A percentile compares a stretch with the other conserved stretches of the same genome.
Evolutionary conservation across 2,113 vertebrate species (phyloP).

Genomic region (Ceuthmochares aereus): DNA sequence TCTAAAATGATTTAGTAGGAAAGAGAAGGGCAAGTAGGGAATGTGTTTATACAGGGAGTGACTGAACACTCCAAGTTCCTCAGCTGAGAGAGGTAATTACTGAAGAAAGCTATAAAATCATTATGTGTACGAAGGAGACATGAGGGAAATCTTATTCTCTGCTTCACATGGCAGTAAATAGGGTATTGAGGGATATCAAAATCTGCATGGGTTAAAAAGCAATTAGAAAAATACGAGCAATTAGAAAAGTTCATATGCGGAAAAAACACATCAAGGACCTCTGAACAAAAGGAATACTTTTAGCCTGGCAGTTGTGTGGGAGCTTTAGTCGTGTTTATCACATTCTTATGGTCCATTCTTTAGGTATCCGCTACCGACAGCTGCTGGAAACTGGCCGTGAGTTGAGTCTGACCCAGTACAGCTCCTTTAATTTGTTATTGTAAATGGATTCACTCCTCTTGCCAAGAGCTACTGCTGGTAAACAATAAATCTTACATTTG

Average conservation of each 20-base stretch:
- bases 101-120: background rate
- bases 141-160: background rate
- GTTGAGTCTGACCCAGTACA: background rate
- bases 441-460: constrained; percentile 25
- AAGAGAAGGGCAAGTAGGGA: background rate
- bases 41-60: background rate
- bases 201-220: background rate
- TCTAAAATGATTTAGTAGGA: background rate
- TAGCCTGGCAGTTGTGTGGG: background rate
- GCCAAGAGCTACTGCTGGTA: constrained; percentile 42
- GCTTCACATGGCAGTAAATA: background rate
- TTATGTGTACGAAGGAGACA: background rate
- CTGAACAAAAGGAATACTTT: background rate
- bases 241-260: background rate
- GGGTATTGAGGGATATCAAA: background rate
- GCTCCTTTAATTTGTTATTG: constrained; percentile 33
- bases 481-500: background rate
- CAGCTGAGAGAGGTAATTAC: background rate
- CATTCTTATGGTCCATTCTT: background rate
- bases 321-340: background rate
- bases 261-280: background rate
- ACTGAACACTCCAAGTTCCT: background rate
- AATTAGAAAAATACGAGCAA: background rate
- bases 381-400: background rate
- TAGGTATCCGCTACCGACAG: background rate